Percentiles rank a stretch among this genome's conserved stretches.
Conservation (phyloP, 2,797 vertebrate genomes). For the Pseudochirops corinnae region DNA sequence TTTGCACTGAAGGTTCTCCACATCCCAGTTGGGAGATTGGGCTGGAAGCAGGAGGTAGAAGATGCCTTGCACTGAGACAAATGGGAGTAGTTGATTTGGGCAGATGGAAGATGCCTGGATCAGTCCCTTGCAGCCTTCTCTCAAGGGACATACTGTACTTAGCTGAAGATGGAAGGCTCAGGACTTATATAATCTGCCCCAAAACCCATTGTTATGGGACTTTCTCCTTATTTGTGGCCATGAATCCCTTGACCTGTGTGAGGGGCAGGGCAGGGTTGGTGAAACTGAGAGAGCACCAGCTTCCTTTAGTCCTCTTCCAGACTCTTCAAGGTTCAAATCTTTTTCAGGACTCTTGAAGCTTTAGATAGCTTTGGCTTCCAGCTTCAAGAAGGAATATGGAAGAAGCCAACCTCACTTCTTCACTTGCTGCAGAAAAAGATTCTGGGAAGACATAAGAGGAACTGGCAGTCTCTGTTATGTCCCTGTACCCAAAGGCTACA, state of each 20-base stretch:
- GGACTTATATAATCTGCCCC: background rate
- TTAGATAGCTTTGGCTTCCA: background rate
- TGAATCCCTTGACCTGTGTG: background rate
- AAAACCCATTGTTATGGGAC: background rate
- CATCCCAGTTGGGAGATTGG: background rate
- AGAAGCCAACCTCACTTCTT: background rate
- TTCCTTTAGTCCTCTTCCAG: background rate
- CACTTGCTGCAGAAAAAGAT: background rate
- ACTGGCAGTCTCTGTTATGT: background rate
- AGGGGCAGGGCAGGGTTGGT: background rate
- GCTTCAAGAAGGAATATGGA: background rate
- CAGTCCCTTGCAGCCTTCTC: background rate
- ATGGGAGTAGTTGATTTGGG: background rate
- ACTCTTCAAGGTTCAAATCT: background rate
- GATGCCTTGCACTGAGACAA: background rate
- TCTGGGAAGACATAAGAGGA: background rate
- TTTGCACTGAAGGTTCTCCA: background rate
- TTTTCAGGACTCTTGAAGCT: background rate
- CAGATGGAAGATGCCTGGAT: background rate
- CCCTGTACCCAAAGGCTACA: background rate
- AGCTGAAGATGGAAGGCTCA: background rate
- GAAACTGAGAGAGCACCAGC: background rate
- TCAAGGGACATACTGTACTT: background rate
- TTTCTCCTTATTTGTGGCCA: background rate
- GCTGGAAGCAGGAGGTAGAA: background rate